Evolutionary conservation across 2,797 vertebrate genomes (phyloP).

Genomic region (Acridotheres tristis): DNA sequence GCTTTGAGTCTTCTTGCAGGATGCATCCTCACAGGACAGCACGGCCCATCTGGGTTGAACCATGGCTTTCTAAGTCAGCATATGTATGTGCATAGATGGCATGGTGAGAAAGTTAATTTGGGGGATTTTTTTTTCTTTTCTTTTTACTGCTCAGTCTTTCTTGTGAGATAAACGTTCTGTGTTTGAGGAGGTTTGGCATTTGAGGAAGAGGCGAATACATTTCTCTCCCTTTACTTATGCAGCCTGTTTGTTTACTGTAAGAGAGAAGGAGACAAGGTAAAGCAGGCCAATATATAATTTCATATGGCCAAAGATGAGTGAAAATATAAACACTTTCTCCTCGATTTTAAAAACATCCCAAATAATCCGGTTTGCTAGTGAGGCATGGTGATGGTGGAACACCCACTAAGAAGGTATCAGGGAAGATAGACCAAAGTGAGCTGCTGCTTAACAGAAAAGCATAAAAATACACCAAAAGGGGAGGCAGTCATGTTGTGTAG

Average conservation of each 20-base stretch:
- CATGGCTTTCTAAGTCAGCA: not conserved
- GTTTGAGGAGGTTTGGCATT: not conserved
- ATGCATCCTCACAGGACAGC: not conserved
- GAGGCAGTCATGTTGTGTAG: not conserved
- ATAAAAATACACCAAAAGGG: not conserved
- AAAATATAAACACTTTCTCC: not conserved
- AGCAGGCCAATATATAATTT: not conserved
- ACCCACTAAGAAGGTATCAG: not conserved
- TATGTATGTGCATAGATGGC: not conserved
- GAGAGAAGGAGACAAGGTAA: not conserved
- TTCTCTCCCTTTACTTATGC: not conserved
- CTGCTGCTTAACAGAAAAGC: conserved; percentile 4
- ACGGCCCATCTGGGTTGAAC: fast-evolving
- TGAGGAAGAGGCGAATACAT: not conserved
- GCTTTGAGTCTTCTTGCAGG: not conserved
- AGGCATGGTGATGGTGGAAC: not conserved
- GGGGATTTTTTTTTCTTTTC: not conserved
- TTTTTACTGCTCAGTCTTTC: not conserved
- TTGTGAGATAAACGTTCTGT: not conserved
- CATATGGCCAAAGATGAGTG: not conserved
- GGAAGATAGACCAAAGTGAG: conserved; percentile 9
- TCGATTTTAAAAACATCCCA: not conserved
- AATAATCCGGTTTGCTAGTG: not conserved
- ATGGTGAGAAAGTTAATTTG: not conserved
- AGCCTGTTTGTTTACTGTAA: not conserved